phyloP scores from a whole-genome alignment of 30 jellyfish, hydroid and myxozoan genomes.

The Sanderia malayensis region DNA sequence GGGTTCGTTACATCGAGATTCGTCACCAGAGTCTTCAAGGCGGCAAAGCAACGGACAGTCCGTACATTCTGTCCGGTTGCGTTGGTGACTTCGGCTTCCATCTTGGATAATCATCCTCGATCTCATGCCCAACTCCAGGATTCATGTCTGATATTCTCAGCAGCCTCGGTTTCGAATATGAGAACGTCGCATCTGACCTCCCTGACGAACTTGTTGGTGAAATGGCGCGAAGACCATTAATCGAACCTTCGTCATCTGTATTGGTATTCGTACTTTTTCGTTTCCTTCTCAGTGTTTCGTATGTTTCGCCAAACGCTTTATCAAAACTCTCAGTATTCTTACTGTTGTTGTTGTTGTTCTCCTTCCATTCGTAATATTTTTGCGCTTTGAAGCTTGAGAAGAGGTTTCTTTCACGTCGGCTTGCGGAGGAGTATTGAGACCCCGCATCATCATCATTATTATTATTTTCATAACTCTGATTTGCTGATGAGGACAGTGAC shows the following conservation, averaged over 20 bases:
- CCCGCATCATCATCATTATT: conserved; percentile 40
- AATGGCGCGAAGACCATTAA: conserved; percentile 10
- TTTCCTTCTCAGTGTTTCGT: conserved; percentile 63
- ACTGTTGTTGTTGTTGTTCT: conserved; percentile 45
- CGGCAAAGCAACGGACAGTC: conserved; percentile 52
- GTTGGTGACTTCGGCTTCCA: conserved; percentile 66
- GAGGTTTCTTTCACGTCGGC: conserved; percentile 56
- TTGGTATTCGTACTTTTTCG: conserved; percentile 37
- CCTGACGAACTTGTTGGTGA: conserved; percentile 65
- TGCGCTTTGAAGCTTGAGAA: conserved; percentile 58
- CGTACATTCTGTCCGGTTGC: conserved; percentile 50
- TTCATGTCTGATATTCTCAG: conserved; percentile 44
- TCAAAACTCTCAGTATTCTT: conserved; percentile 21
- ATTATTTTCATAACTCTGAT: conserved; percentile 43
- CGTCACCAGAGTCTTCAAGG: too few relatives aligned
- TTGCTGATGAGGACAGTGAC: conserved; percentile 38
- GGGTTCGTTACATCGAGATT: too few relatives aligned
- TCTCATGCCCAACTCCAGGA: conserved; percentile 74
- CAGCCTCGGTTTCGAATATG: conserved; percentile 73
- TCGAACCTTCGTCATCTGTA: conserved; percentile 31
- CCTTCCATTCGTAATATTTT: conserved; percentile 33
- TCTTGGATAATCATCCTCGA: conserved; percentile 71
- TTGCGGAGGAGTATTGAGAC: conserved; percentile 55
- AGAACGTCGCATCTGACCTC: conserved; percentile 50
- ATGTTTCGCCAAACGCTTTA: conserved; percentile 56